These are phyloP conservation scores for Parasteatoda tepidariorum DNA, from an alignment of 1,140 invertebrate genomes.

Conservation along the genomic window DNA sequence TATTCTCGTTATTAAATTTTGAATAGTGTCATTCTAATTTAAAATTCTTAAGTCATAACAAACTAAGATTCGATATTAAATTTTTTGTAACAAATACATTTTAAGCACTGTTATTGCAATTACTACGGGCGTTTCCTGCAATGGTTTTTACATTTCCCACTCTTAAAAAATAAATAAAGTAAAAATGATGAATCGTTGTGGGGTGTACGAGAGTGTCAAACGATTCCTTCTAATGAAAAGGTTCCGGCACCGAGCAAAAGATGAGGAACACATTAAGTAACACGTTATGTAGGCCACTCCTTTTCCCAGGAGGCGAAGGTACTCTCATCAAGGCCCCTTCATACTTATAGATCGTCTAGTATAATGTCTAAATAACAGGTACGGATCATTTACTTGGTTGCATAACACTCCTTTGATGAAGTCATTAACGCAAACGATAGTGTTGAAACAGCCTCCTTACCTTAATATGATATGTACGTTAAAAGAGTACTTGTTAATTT, in stretches of 20 bases:
- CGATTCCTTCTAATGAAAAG: conserved; percentile 40
- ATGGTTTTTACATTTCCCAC: neutral
- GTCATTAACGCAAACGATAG: conserved; percentile 44
- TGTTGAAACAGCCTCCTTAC: neutral
- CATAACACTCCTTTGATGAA: conserved; percentile 53
- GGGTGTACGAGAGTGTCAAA: neutral
- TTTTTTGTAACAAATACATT: too few relatives aligned
- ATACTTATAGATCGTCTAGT: too few relatives aligned
- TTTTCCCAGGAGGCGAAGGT: conserved; percentile 14
- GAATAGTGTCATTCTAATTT: too few relatives aligned
- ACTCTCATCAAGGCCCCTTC: neutral
- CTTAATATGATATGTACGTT: too few relatives aligned
- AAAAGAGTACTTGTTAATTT: too few relatives aligned
- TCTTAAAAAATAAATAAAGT: conserved; percentile 37
- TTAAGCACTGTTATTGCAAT: neutral
- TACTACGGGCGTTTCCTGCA: conserved; percentile 22
- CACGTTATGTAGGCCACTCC: conserved; percentile 40
- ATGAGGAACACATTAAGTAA: conserved; percentile 54
- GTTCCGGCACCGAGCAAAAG: conserved; percentile 16
- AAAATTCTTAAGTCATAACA: too few relatives aligned
- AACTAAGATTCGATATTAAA: too few relatives aligned
- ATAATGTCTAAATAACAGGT: conserved; percentile 59
- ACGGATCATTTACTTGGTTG: conserved; percentile 43
- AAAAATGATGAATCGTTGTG: conserved; percentile 33
- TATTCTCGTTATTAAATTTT: too few relatives aligned